phyloP scores from a whole-genome alignment of 2,113 vertebrate genomes.

The Sprattus sprattus region DNA sequence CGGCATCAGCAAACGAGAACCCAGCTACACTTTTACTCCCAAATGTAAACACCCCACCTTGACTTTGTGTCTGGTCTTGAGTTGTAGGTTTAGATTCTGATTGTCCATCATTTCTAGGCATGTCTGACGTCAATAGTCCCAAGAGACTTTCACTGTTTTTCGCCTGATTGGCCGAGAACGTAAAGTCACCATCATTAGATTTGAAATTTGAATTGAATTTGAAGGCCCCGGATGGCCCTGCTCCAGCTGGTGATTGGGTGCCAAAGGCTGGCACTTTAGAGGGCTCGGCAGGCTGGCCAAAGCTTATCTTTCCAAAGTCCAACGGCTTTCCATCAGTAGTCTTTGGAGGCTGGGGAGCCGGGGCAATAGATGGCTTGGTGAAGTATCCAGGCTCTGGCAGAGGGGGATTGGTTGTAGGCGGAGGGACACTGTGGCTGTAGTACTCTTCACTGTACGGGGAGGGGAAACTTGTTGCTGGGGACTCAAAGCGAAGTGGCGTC shows the following conservation, averaged over 20 bases:
- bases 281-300: conserved; percentile 78
- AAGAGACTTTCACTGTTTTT: conserved; percentile 86
- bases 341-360: conserved; percentile 71
- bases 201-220: conserved; percentile 98
- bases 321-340: conserved; percentile 75
- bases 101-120: conserved; percentile 75
- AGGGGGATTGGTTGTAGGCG: conserved; percentile 82
- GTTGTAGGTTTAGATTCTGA: conserved; percentile 64
- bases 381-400: conserved; percentile 96
- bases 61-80: conserved; percentile 59
- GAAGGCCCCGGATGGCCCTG: conserved; percentile 69
- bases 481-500: conserved; percentile 84
- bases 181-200: conserved; percentile 94
- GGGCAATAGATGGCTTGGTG: conserved; percentile 80
- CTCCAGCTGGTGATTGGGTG: conserved; percentile 72
- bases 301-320: conserved; percentile 82
- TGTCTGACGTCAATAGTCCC: conserved; percentile 87
- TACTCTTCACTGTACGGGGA: conserved; percentile 91
- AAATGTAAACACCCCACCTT: conserved; percentile 78
- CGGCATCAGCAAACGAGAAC: conserved; percentile 72
- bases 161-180: conserved; percentile 81
- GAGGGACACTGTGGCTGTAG: conserved; percentile 82
- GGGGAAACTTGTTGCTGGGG: conserved; percentile 81
- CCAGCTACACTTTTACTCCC: conserved; percentile 71
- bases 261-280: conserved; percentile 74